A percentile compares a stretch with the other conserved stretches of the same genome.
Evolutionary conservation across 2,797 vertebrate species (phyloP).

Genomic region (Siniperca obscura): DNA sequence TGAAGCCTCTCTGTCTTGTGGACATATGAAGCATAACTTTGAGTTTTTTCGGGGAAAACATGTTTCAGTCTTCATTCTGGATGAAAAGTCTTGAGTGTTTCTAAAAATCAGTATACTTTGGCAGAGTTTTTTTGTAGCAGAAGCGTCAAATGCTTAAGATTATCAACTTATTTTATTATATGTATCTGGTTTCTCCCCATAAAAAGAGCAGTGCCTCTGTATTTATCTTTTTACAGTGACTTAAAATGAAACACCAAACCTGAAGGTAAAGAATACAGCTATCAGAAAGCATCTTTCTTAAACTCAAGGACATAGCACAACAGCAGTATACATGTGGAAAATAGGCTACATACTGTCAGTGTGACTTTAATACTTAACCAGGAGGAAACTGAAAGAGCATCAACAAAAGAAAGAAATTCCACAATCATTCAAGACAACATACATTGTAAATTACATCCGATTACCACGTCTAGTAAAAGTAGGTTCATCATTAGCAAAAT

Average conservation of each 20-base stretch:
- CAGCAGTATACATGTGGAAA: not conserved
- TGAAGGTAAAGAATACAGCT: not conserved
- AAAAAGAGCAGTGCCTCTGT: not conserved
- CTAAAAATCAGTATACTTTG: not conserved
- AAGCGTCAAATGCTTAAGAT: not conserved
- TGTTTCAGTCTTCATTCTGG: not conserved
- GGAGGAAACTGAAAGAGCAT: not conserved
- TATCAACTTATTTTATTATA: too few relatives aligned
- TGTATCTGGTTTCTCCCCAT: not conserved
- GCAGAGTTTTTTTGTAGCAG: not conserved
- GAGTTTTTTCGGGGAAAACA: not conserved
- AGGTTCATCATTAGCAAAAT: constrained; percentile 34
- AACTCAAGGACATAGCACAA: not conserved
- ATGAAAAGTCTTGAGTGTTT: not conserved
- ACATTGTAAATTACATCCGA: not conserved
- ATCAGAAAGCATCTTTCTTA: not conserved
- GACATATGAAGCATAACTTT: not conserved
- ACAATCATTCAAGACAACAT: not conserved
- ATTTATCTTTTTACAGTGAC: not conserved
- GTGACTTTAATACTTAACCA: not conserved
- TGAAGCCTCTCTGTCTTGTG: not conserved
- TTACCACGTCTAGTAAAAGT: not conserved
- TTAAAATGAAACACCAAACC: not conserved
- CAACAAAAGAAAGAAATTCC: not conserved
- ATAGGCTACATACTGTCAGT: not conserved